Evolutionary conservation across 2,797 vertebrate species (phyloP).

Genomic region (Arnoldichthys spilopterus): DNA sequence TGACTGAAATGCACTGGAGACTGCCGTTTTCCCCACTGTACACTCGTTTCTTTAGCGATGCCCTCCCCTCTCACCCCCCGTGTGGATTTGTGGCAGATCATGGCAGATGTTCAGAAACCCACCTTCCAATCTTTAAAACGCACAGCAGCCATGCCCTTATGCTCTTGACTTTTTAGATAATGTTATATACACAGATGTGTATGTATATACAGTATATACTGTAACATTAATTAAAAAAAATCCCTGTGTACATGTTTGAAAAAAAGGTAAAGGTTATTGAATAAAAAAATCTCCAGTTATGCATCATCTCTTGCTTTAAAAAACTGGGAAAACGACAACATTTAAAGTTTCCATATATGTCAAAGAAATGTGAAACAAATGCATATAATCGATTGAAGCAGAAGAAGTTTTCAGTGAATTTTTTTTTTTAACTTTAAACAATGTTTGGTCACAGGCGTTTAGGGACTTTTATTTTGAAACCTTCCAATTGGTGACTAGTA

Average conservation of each 20-base stretch:
- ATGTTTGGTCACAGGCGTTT: too few species aligned
- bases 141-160: constrained; percentile 77
- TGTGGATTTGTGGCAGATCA: constrained; percentile 64
- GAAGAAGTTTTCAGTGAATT: too few species aligned
- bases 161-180: constrained; percentile 80
- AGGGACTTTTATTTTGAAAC: too few species aligned
- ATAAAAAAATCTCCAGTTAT: constrained; percentile 78
- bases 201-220: constrained; percentile 78
- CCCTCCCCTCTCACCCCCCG: not conserved
- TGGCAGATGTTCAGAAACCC: constrained; percentile 69
- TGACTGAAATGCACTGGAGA: constrained; percentile 64
- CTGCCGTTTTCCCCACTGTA: constrained; percentile 55
- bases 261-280: constrained; percentile 73
- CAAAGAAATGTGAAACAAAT: too few species aligned
- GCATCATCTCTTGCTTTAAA: constrained; percentile 58
- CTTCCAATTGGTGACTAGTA: too few species aligned
- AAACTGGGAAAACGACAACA: too few species aligned
- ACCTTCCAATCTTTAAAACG: constrained; percentile 74
- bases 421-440: too few species aligned
- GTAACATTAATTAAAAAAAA: constrained; percentile 75
- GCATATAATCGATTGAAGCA: too few species aligned
- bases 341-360: not conserved
- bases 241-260: constrained; percentile 81
- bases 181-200: constrained; percentile 77
- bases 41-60: constrained; percentile 50